These are phyloP conservation scores for Benitochromis conjunctus DNA, from an alignment of 2,113 vertebrate species.

Conservation along the genomic window DNA sequence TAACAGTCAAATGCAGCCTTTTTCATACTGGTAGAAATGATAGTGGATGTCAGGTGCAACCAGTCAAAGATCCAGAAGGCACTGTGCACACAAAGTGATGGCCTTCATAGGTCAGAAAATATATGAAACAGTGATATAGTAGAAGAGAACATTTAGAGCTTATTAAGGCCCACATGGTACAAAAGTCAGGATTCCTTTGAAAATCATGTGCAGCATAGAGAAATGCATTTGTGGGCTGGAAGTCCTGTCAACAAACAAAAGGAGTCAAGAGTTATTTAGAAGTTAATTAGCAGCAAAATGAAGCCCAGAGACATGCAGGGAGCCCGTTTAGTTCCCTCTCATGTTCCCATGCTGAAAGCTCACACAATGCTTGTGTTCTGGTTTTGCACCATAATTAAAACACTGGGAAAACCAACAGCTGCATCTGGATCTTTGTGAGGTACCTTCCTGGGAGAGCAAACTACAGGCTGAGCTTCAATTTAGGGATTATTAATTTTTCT, in stretches of 20 bases:
- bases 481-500: neutral
- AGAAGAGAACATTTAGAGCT: neutral
- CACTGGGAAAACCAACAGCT: neutral
- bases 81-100: neutral
- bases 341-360: neutral
- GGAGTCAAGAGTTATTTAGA: neutral
- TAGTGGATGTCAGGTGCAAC: neutral
- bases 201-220: neutral
- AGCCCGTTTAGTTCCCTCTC: neutral
- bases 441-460: neutral
- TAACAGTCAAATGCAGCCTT: neutral
- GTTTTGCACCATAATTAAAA: conserved; percentile 3
- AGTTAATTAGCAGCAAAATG: neutral
- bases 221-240: neutral
- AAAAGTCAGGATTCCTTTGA: neutral
- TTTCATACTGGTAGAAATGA: neutral
- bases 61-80: neutral
- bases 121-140: neutral
- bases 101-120: neutral
- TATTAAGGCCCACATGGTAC: neutral
- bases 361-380: neutral
- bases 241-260: neutral
- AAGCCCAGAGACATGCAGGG: neutral
- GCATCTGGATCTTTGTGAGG: neutral
- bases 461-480: neutral